Evolutionary conservation across 1,140 invertebrate genomes (phyloP).

Genomic region (Sweltsa coloradensis): DNA sequence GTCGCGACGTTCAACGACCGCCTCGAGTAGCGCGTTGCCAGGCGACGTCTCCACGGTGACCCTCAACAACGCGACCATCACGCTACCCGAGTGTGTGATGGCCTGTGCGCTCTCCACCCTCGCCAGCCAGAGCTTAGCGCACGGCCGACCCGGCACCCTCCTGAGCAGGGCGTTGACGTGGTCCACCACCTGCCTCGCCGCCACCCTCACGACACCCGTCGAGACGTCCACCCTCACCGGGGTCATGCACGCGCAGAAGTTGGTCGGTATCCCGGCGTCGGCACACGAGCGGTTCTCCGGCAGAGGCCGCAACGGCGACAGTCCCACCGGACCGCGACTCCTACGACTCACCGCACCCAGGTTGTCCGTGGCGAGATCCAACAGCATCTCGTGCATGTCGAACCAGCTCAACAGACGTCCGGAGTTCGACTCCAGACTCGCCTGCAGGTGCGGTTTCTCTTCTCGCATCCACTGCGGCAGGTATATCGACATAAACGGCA

Average conservation of each 20-base stretch:
- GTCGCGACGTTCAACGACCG: constrained; percentile 18
- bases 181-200: constrained; percentile 9
- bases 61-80: too few relatives aligned
- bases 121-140: constrained; percentile 19
- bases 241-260: constrained; percentile 35
- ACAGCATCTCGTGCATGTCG: constrained; percentile 30
- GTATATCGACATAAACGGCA: too few relatives aligned
- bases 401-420: too few relatives aligned
- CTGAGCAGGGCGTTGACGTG: constrained; percentile 11
- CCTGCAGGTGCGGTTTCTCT: too few relatives aligned
- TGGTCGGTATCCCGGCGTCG: constrained; percentile 31
- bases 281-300: constrained; percentile 31
- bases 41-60: constrained; percentile 21
- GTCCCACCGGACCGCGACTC: constrained; percentile 12
- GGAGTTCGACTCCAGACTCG: too few relatives aligned
- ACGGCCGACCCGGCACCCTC: neutral
- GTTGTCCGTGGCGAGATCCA: constrained; percentile 21
- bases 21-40: constrained; percentile 25
- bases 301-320: constrained; percentile 22
- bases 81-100: constrained; percentile 19
- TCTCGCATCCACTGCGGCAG: too few relatives aligned
- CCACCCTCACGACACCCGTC: constrained; percentile 10
- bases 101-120: constrained; percentile 19
- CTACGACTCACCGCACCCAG: neutral
- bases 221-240: constrained; percentile 14